phyloP scores from a whole-genome alignment of 2,797 vertebrate species.

The Scolopax bukidnonensis region DNA sequence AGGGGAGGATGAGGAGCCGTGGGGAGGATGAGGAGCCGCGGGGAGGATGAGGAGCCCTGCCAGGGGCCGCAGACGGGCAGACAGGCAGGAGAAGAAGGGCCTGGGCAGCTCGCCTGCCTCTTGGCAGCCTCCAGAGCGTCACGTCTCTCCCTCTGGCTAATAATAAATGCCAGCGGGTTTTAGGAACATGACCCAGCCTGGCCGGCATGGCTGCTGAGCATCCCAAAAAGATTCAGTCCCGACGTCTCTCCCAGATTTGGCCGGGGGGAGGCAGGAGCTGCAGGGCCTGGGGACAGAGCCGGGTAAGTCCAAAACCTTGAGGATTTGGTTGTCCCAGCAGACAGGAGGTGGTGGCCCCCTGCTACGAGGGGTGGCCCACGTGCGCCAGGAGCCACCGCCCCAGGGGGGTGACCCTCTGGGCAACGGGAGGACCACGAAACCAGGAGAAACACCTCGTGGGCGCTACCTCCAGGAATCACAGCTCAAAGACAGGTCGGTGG shows the following conservation, averaged over 20 bases:
- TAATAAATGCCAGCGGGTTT: not conserved
- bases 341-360: fast-evolving
- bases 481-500: not conserved
- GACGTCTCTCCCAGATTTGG: fast-evolving
- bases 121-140: not conserved
- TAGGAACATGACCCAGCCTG: not conserved
- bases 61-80: not conserved
- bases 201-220: fast-evolving
- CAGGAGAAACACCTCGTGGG: not conserved
- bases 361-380: fast-evolving
- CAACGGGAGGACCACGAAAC: not conserved
- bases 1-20: fast-evolving
- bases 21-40: not conserved
- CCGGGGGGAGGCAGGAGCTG: not conserved
- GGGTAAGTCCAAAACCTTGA: not conserved
- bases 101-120: not conserved
- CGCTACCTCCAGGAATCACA: not conserved
- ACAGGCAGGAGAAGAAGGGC: not conserved
- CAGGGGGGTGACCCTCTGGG: fast-evolving
- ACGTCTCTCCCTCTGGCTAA: not conserved
- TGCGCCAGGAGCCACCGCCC: not conserved
- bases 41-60: not conserved
- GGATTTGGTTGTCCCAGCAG: not conserved
- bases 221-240: not conserved
- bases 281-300: fast-evolving